Conservation (phyloP, 2,888 invertebrate genomes). For the Cryptops parisi region DNA sequence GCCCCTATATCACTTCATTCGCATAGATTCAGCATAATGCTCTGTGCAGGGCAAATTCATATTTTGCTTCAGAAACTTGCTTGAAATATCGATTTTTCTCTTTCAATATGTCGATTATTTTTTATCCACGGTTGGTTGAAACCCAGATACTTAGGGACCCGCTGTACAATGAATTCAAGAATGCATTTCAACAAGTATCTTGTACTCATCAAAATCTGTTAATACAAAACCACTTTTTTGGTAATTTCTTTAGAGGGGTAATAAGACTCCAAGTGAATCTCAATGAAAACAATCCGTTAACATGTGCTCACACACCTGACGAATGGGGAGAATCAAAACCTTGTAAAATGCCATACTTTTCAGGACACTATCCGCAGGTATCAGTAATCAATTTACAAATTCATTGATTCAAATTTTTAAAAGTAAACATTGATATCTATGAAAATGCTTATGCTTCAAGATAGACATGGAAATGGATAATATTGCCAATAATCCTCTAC, state of each 20-base stretch:
- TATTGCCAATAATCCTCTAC: conserved; percentile 1
- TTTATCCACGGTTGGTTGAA: too few species aligned
- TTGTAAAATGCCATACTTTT: conserved; percentile 3
- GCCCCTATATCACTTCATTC: too few species aligned
- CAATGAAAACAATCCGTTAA: conserved; percentile 1
- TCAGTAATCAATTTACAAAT: background rate
- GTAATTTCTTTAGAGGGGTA: background rate
- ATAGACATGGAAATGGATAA: conserved; percentile 7
- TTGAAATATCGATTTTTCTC: too few species aligned
- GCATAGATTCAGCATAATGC: too few species aligned
- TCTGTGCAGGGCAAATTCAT: too few species aligned
- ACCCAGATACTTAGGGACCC: too few species aligned
- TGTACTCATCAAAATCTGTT: too few species aligned
- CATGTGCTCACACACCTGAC: background rate
- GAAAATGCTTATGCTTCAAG: background rate
- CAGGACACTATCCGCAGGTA: background rate
- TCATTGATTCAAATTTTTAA: background rate
- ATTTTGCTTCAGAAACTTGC: too few species aligned
- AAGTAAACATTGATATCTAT: too few species aligned
- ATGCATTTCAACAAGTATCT: too few species aligned
- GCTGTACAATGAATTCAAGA: too few species aligned
- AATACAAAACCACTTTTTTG: background rate
- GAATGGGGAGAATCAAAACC: background rate
- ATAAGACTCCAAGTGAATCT: conserved; percentile 1
- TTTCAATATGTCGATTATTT: too few species aligned